These are phyloP conservation scores for Zaprionus davidi DNA, from an alignment of 1,140 invertebrate species.

Conservation along the genomic window DNA sequence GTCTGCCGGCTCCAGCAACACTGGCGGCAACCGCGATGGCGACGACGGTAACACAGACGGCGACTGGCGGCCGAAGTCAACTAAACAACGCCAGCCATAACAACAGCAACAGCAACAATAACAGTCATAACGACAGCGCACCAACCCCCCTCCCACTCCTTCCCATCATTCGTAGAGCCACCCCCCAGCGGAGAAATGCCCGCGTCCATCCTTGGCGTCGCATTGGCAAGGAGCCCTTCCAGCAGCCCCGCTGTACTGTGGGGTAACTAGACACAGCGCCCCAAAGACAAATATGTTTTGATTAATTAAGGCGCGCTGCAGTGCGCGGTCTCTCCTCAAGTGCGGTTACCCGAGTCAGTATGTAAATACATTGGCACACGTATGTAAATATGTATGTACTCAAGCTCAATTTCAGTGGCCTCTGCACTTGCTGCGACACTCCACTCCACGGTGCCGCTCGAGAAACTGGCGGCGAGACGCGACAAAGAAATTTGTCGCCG, in stretches of 20 bases:
- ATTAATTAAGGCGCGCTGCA: constrained; percentile 20
- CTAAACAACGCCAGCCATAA: constrained; percentile 63
- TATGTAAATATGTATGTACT: not conserved
- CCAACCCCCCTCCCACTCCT: not conserved
- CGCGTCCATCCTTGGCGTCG: constrained; percentile 43
- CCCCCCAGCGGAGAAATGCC: constrained; percentile 44
- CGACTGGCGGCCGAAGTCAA: constrained; percentile 76
- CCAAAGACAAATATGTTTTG: constrained; percentile 21
- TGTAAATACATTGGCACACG: not conserved
- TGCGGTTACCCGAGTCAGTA: not conserved
- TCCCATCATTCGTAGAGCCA: not conserved
- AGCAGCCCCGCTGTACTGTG: constrained; percentile 18
- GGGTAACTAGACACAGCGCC: constrained; percentile 10
- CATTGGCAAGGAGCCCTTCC: constrained; percentile 48
- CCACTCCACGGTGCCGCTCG: constrained; percentile 25
- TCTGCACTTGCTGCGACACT: not conserved
- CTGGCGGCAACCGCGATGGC: constrained; percentile 43
- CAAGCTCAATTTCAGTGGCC: constrained; percentile 5
- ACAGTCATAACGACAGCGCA: constrained; percentile 51
- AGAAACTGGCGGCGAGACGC: constrained; percentile 27
- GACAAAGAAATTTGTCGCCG: constrained; percentile 39
- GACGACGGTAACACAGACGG: constrained; percentile 56
- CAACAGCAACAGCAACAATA: constrained; percentile 48
- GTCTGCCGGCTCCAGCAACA: constrained; percentile 40
- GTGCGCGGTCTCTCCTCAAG: not conserved